Conservation (phyloP, 1,140 invertebrate genomes). For the Sycophila sp. region DNA sequence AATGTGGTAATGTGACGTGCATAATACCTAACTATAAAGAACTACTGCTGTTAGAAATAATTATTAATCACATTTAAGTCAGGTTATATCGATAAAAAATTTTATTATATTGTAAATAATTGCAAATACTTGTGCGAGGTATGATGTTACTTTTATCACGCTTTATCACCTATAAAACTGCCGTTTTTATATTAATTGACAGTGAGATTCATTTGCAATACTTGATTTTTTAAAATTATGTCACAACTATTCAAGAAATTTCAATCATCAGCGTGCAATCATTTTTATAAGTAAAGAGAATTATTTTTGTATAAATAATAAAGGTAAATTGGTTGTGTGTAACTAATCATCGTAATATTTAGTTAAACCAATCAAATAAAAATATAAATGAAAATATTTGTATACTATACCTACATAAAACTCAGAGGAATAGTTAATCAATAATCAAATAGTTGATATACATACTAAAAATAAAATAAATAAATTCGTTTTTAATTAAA, state of each 20-base stretch:
- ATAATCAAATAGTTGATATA: no score
- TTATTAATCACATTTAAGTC: conserved; percentile 10
- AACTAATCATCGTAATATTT: no score
- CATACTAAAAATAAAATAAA: no score
- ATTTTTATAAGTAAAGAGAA: neutral
- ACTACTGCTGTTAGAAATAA: conserved; percentile 3
- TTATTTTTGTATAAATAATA: conserved; percentile 11
- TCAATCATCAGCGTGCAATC: neutral
- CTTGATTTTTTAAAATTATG: no score
- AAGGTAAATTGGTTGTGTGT: neutral
- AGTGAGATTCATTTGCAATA: neutral
- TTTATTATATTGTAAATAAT: conserved; percentile 43
- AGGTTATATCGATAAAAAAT: neutral
- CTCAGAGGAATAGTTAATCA: no score
- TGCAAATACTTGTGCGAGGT: neutral
- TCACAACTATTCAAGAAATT: neutral
- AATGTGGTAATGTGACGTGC: conserved; percentile 8
- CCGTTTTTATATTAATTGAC: neutral
- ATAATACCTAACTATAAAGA: no score
- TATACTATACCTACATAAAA: no score
- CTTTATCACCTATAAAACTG: neutral
- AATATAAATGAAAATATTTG: no score
- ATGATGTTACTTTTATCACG: neutral
- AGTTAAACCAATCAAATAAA: no score
- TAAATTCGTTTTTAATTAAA: no score